Conservation (phyloP, 2,888 invertebrate genomes). For the Perizoma flavofasciatum region DNA sequence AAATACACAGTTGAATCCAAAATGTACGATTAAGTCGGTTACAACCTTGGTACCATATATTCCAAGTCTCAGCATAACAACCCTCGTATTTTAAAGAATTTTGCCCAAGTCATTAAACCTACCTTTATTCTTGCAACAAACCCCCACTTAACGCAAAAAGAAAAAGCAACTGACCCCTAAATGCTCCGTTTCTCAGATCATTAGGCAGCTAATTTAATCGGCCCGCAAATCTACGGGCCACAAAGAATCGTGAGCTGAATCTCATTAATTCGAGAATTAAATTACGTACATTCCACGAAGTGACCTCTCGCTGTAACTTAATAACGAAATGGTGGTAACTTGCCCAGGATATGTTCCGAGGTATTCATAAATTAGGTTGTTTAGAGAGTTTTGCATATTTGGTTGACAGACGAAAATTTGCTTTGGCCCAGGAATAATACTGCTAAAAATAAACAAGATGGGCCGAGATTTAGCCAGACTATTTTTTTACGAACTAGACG, state of each 20-base stretch:
- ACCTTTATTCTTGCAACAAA: slow-evolving; percentile 17
- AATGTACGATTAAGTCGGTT: no score
- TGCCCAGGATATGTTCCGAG: background rate
- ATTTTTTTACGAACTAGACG: no score
- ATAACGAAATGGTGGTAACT: slow-evolving; percentile 36
- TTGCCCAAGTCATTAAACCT: background rate
- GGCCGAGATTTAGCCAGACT: no score
- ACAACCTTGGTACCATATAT: no score
- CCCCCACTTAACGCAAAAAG: slow-evolving; percentile 13
- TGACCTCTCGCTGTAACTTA: slow-evolving; percentile 61
- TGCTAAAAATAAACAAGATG: no score
- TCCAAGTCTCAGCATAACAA: no score
- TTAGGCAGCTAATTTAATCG: slow-evolving; percentile 69
- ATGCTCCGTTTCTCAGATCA: slow-evolving; percentile 55
- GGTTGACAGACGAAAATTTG: no score
- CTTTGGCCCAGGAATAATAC: no score
- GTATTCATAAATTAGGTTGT: slow-evolving; percentile 16
- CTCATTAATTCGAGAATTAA: slow-evolving; percentile 52
- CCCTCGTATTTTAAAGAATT: no score
- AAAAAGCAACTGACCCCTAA: slow-evolving; percentile 39
- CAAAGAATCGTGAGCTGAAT: slow-evolving; percentile 51
- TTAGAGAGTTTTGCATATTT: slow-evolving; percentile 13
- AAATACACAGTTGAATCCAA: no score
- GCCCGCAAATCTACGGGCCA: slow-evolving; percentile 48
- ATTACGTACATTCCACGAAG: slow-evolving; percentile 33